Evolutionary conservation across 2,888 invertebrate genomes (phyloP).

Genomic region (Hoplodrina blanda): DNA sequence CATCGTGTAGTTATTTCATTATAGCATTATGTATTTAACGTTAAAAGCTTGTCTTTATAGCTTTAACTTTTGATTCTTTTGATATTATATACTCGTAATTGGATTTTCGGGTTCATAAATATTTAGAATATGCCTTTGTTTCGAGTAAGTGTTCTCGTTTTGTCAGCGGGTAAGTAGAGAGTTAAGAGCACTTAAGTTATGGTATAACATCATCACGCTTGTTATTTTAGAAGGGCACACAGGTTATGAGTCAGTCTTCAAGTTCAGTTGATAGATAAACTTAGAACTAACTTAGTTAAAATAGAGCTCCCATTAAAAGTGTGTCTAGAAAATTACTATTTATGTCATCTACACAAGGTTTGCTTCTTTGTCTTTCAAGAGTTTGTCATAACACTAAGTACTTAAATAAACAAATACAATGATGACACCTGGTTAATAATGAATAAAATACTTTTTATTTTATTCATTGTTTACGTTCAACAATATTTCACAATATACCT

Average conservation of each 20-base stretch:
- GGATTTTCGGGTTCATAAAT: constrained; percentile 25
- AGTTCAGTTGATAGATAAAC: background rate
- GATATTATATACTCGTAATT: constrained; percentile 22
- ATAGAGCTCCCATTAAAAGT: no score
- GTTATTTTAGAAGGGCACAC: background rate
- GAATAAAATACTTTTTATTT: no score
- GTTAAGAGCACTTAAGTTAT: constrained; percentile 12
- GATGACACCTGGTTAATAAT: no score
- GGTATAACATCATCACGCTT: constrained; percentile 7
- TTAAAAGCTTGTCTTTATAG: constrained; percentile 46
- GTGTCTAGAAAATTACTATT: no score
- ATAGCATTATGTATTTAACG: constrained; percentile 35
- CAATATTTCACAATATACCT: no score
- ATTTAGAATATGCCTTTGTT: constrained; percentile 24
- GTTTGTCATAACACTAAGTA: no score
- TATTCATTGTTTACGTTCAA: no score
- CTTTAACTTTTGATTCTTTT: constrained; percentile 38
- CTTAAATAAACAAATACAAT: no score
- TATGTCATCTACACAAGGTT: no score
- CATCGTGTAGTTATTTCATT: constrained; percentile 24
- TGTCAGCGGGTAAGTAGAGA: constrained; percentile 3
- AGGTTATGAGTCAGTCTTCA: background rate
- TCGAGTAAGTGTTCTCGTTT: constrained; percentile 24
- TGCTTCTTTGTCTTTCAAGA: no score
- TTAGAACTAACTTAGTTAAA: no score